These are phyloP conservation scores for Macquaria ambigua DNA, from an alignment of 2,113 vertebrate genomes.

Conservation along the genomic window DNA sequence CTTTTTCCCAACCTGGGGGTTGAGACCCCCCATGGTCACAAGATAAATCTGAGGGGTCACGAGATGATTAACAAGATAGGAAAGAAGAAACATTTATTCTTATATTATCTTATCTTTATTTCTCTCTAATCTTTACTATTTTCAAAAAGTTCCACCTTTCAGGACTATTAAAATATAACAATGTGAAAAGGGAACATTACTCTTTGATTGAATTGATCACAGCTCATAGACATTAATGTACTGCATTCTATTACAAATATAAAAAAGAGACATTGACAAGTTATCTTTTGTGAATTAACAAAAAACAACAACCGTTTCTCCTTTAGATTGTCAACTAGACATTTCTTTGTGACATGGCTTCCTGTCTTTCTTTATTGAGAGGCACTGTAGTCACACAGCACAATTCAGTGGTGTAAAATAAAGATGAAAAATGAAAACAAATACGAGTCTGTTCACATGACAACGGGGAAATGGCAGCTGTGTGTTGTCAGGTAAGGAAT, in stretches of 20 bases:
- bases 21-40: not conserved
- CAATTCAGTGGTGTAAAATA: slow-evolving; percentile 18
- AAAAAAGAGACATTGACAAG: not conserved
- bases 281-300: not conserved
- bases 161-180: not conserved
- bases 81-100: not conserved
- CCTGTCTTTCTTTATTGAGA: not conserved
- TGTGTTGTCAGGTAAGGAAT: slow-evolving; percentile 71
- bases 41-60: not conserved
- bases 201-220: not conserved
- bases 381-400: not conserved
- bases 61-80: not conserved
- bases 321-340: not conserved
- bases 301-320: not conserved
- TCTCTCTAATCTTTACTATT: not conserved
- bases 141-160: not conserved
- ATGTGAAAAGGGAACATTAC: not conserved
- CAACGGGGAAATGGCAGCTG: slow-evolving; percentile 67
- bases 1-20: no score
- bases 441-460: slow-evolving; percentile 70
- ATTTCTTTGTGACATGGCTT: not conserved
- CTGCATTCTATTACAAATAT: not conserved
- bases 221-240: not conserved
- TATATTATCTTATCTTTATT: not conserved
- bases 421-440: slow-evolving; percentile 61